Base-by-base conservation (phyloP, 2,113 vertebrate species). In the Callionymus lyra region DNA sequence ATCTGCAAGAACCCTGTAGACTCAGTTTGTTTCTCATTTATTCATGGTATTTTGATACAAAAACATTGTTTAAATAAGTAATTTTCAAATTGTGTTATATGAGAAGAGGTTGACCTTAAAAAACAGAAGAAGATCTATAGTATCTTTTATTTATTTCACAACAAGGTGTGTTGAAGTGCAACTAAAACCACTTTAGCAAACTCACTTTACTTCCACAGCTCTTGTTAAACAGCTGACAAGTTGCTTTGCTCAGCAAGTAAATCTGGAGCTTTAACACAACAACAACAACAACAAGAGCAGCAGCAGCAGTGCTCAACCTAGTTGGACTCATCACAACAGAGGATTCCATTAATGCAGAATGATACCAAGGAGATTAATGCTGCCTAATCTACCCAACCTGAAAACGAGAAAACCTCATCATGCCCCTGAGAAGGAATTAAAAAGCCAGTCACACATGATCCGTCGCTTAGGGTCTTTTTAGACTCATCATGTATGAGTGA, bases 361-460 rank as follows among this genome's bases (percentile, higher is more conserved):
- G 63, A 75, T 71, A 72, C 44, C 59, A 74, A 64, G 54, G 63
- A 54, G 75, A 68, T 84, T 82, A 84, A 77, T 73, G 57, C 59
- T 50, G 50, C 50, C 65, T 76, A 73, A 82, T 82, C 79, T 70
- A 65, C 34, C 57, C 49, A 63, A 63, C 63, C 60, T 64, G 52
- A 65, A 79, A 75, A 59, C 53, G 6, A 35, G 60, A 75, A 78
- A 72, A 59, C 54, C 32, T 49, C n/a, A 60, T 62, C 32, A 44
- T 47, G 56, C 58, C 62, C 54, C 39, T 2, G 58, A 68, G 51
- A 60, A 52, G 49, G 44, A 70, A 65, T 50, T 55, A 44, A 50
- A 56, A 68, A 51, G 59, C 43, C 50, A 59, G 47, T 51, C 57
- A 41, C 19, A 33, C 19, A 31, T 65, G 68, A 69, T 65, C 59